Conservation (phyloP, 1,140 invertebrate species). For the Thaumetopoea pityocampa region DNA sequence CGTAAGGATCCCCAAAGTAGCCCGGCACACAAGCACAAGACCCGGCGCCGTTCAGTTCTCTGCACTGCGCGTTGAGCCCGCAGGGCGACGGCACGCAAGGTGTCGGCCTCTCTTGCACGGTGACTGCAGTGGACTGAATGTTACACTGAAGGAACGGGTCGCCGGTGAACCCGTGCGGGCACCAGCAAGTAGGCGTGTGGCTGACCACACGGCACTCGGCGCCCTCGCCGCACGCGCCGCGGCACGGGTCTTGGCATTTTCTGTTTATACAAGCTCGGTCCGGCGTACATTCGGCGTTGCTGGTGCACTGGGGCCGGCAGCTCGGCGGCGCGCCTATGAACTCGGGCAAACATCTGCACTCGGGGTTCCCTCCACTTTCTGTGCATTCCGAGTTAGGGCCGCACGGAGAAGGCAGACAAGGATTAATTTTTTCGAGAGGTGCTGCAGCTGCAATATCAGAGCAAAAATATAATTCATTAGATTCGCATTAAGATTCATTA, state of each 20-base stretch:
- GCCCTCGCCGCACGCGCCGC: conserved; percentile 81
- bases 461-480: not conserved
- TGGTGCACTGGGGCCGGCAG: conserved; percentile 82
- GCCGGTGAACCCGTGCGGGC: conserved; percentile 79
- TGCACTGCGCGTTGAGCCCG: conserved; percentile 83
- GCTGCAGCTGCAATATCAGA: conserved; percentile 39
- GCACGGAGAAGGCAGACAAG: conserved; percentile 80
- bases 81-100: conserved; percentile 86
- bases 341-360: conserved; percentile 79
- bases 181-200: conserved; percentile 79
- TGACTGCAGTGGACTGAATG: conserved; percentile 59
- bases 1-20: conserved; percentile 89
- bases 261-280: conserved; percentile 80
- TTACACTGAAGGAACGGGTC: conserved; percentile 81
- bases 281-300: conserved; percentile 80
- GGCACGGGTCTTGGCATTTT: conserved; percentile 83
- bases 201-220: conserved; percentile 79
- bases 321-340: conserved; percentile 79
- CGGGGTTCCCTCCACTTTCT: conserved; percentile 75
- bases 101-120: conserved; percentile 67
- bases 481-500: not conserved
- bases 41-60: conserved; percentile 77
- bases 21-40: conserved; percentile 85
- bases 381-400: conserved; percentile 81
- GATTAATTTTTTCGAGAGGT: conserved; percentile 64